Base-by-base conservation (phyloP, 2,797 vertebrate species). In the Coregonus ussuriensis region DNA sequence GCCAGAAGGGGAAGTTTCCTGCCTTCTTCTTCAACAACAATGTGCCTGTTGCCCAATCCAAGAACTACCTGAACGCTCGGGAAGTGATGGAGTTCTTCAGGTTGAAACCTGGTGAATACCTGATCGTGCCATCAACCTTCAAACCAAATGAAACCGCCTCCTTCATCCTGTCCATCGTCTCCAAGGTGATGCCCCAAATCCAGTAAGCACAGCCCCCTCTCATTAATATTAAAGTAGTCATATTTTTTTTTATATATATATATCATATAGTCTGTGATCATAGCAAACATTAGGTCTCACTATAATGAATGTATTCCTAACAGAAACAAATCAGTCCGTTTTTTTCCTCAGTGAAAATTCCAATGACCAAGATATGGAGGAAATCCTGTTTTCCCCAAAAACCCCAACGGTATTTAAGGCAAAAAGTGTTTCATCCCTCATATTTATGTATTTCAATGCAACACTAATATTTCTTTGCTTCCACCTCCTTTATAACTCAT, bases 91-190 rank as follows among this genome's bases (percentile, higher is more conserved):
- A 89, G 80, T 86, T 87, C 14, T 51, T 91, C 0, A 6, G 0
- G 0, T 79, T 95, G 72, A 83, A 79, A 37, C 86, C 93, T 0
- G 93, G 86, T 1, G 85, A 91, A 29, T 94, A 94, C 68, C 71
- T 95, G 71, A 90, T 94, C 0, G 88, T 94, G 14, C 94, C 93
- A 0, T 90, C 85, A 62, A 92, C 92, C 3, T 83, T 56, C 18
- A 47, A 33, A 0, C 79, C 87, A 62, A 84, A 90, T 1, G 79
- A 91, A 52, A 81, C 82, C 0, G 87, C 86, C 4, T 91, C 91
- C 59, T 94, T 93, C 81, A 14, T 94, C 78, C 79, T 95, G 63
- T 89, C 83, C 33, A 83, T 94, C 74, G 47, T 87, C 77, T 91
- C 87, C 79, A 94, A 91, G 83, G 59, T 56, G 6, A 77, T 93